Percentiles rank a stretch among this genome's conserved stretches.
Conservation (phyloP, 1,140 invertebrate species). For the Drosophila cardini region DNA sequence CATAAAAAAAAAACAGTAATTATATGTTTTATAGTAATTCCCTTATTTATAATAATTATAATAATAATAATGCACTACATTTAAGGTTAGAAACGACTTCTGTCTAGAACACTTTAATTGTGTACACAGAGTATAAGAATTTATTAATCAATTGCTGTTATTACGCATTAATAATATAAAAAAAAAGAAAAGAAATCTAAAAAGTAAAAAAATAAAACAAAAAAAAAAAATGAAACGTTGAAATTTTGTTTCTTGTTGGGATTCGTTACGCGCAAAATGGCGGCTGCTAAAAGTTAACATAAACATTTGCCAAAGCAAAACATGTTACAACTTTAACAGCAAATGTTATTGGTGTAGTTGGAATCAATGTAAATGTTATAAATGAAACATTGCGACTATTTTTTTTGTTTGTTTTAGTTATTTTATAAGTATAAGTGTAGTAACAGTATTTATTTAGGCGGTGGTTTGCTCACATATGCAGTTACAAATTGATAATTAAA, state of each 20-base stretch:
- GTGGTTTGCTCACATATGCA: slow-evolving; percentile 62
- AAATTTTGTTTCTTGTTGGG: slow-evolving; percentile 16
- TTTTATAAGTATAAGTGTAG: slow-evolving; percentile 13
- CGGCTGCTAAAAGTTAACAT: slow-evolving; percentile 18
- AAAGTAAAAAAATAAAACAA: background rate
- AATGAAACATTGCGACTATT: slow-evolving; percentile 16
- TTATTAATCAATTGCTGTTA: slow-evolving; percentile 15
- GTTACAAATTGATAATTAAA: slow-evolving; percentile 19
- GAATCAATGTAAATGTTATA: background rate
- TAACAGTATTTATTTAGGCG: slow-evolving; percentile 67
- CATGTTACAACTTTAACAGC: slow-evolving; percentile 15
- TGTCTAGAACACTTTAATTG: slow-evolving; percentile 29
- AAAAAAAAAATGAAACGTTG: slow-evolving; percentile 10
- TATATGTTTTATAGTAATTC: slow-evolving; percentile 16
- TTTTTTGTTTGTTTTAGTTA: slow-evolving; percentile 13
- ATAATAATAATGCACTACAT: slow-evolving; percentile 47
- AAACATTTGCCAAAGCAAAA: slow-evolving; percentile 14
- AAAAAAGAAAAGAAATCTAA: background rate
- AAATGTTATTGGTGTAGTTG: background rate
- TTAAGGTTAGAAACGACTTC: slow-evolving; percentile 20
- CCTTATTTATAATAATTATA: slow-evolving; percentile 32
- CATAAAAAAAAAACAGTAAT: slow-evolving; percentile 27
- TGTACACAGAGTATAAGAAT: slow-evolving; percentile 8
- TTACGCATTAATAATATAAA: background rate
- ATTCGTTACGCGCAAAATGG: slow-evolving; percentile 15